A percentile compares a stretch with the other conserved stretches of the same genome.
phyloP scores from a whole-genome alignment of 2,888 invertebrate species.

The Tenthredo mesomela region DNA sequence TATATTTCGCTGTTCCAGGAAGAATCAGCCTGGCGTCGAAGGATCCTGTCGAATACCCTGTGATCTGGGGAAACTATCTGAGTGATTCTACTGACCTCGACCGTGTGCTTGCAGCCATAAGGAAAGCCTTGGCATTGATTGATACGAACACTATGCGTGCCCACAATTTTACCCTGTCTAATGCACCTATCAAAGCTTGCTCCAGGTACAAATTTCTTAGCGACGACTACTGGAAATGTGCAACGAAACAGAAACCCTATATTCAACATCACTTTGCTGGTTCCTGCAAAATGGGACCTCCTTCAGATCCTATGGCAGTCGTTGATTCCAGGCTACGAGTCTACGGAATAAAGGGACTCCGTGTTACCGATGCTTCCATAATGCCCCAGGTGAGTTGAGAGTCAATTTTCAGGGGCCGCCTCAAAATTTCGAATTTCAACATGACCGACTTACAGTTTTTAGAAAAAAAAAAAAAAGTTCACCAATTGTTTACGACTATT shows the following conservation, averaged over 20 bases:
- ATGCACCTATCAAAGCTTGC: slow-evolving; percentile 58
- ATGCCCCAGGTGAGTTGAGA: slow-evolving; percentile 79
- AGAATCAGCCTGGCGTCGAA: slow-evolving; percentile 82
- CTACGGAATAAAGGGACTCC: slow-evolving; percentile 81
- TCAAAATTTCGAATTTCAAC: too few relatives aligned
- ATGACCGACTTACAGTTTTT: too few relatives aligned
- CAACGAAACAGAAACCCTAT: slow-evolving; percentile 82
- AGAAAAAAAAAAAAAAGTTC: too few relatives aligned
- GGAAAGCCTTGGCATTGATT: slow-evolving; percentile 80
- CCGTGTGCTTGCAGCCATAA: slow-evolving; percentile 83
- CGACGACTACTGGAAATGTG: slow-evolving; percentile 89
- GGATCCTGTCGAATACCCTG: slow-evolving; percentile 84
- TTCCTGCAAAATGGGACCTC: slow-evolving; percentile 89
- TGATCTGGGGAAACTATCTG: slow-evolving; percentile 89
- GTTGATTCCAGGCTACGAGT: slow-evolving; percentile 85
- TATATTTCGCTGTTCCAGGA: slow-evolving; percentile 60
- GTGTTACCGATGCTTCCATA: slow-evolving; percentile 81
- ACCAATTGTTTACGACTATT: too few relatives aligned
- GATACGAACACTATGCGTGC: slow-evolving; percentile 78
- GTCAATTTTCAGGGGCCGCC: background rate
- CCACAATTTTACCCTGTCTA: slow-evolving; percentile 58
- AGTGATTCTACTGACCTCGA: slow-evolving; percentile 83
- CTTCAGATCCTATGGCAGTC: slow-evolving; percentile 85
- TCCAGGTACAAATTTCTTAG: slow-evolving; percentile 64
- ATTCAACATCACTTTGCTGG: slow-evolving; percentile 91